Percentiles rank a stretch among this genome's conserved stretches.
phyloP scores from a whole-genome alignment of 2,797 vertebrate species.

The Erithacus rubecula region DNA sequence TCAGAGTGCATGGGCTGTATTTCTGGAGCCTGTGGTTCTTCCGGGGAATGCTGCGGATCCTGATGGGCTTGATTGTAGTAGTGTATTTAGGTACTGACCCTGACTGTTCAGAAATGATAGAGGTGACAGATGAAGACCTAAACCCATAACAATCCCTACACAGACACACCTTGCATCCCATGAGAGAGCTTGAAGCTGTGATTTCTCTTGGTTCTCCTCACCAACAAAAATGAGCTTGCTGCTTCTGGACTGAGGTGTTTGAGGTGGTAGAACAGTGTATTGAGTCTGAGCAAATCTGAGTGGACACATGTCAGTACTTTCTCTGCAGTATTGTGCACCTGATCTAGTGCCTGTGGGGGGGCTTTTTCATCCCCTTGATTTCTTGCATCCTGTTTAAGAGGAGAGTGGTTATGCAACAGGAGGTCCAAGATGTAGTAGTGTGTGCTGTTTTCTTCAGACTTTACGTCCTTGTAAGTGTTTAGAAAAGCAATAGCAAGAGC shows the following conservation, averaged over 20 bases:
- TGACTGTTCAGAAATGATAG: neutral
- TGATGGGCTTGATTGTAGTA: neutral
- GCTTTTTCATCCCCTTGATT: neutral
- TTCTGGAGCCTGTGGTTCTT: neutral
- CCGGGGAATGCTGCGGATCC: neutral
- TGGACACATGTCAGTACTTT: neutral
- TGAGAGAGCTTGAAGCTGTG: neutral
- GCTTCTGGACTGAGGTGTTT: neutral
- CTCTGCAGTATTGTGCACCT: fast-evolving
- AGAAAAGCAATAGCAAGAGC: neutral
- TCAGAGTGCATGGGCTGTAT: fast-evolving
- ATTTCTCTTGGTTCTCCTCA: neutral
- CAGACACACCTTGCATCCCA: neutral
- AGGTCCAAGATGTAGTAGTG: too few relatives aligned
- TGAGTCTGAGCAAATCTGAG: neutral
- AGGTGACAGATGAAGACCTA: too few relatives aligned
- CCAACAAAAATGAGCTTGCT: neutral
- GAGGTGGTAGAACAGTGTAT: neutral
- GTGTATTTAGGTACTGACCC: fast-evolving
- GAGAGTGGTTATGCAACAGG: neutral
- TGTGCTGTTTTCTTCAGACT: neutral
- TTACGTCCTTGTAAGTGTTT: neutral
- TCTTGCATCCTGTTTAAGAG: neutral
- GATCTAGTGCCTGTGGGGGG: neutral
- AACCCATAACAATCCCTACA: too few relatives aligned